Evolutionary conservation across 2,888 invertebrate species (phyloP), one percentile per base, ranked within the genome.

Genomic region (Orgyia antiqua): DNA sequence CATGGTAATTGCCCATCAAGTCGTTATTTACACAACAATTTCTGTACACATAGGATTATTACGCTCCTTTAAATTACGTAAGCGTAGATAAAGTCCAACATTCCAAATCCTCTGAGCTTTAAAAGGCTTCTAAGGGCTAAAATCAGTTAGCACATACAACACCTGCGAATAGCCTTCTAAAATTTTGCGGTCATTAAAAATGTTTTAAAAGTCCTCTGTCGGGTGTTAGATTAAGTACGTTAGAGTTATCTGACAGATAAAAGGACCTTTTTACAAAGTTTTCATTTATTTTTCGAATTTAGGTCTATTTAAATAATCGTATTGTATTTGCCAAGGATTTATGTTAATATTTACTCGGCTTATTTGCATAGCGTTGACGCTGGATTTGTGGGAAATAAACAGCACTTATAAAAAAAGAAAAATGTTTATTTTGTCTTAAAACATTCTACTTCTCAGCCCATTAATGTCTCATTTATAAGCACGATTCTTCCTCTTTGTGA

Each of bases 81-180:
- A 46, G 47, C 50, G 58, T 56, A 70, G 68, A 68, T 63, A 64
- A 62, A 63, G 51, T 53, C 47, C 50, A 54, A 45, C 43, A 53
- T 57, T 53, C 47, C 43, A 57, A 60, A 58, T 56, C 60, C 44
- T 46, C 51, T 54, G 43, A 52, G 61, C 51, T 63, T 65, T n/a
- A n/a, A 64, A 59, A 51, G 40, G 53, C 51, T 62, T 58, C 46
- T 33, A 44, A 42, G 51, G 58, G 49, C 47, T 54, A 49, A 56
- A 61, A 60, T 58, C 51, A 55, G 52, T 56, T 56, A 51, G 38
- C 36, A 27, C 32, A 24, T 38, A 31, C 28, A 33, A 36, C 50
- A 57, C 51, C 58, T 57, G 54, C 20, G 44, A 47, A 39, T 39
- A 39, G 42, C 31, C 45, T 36, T 33, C 29, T 34, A 39, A 37